Base-by-base conservation (phyloP, 1,140 invertebrate species). In the Pseudobourletiella spinata region DNA sequence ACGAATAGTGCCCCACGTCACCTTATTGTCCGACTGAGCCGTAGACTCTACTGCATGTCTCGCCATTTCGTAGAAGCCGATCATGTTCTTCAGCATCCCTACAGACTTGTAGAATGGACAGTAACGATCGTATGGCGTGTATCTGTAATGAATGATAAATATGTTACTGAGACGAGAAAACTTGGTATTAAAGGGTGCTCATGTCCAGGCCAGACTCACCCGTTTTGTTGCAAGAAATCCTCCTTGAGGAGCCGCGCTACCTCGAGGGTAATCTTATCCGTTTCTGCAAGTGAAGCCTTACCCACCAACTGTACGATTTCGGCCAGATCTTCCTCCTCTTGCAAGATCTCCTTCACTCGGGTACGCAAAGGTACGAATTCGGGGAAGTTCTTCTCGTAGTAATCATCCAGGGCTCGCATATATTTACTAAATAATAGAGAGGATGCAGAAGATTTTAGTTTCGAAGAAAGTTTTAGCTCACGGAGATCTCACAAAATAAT, bases 51-150 rank as follows among this genome's bases (percentile, higher is more conserved):
- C 95, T 8, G 95, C 89, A 75, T 99, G 95, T 63, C 92, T 86
- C 14, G 96, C 86, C 86, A 98, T 86, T 75, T 99, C 96, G 75
- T 98, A 99, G 79, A 99, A 98, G 29, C 89, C 82, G 22, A 54
- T 97, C 81, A 99, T 98, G 79, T 99, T 99, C 74, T 84, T 86
- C 73, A 99, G 76, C 96, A 99, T 99, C 66, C 93, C 95, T 16
- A 95, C 91, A 26, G 95, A 98, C 81, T 99, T 99, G 82, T 99
- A 99, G 82, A 99, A 99, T 72, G 97, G 97, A 78, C 97, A 99
- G 81, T 95, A 98, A 66, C 95, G 83, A 81, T 98, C 95, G 79
- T 98, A 98, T 11, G 91, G 80, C 26, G 92, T 91, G 77, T 98
- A 98, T 76, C 84, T 89, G 78, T n/a, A 76, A 73, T 70, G 73